Percentiles rank a stretch among this genome's conserved stretches.
These are phyloP conservation scores for Cassiopea andromeda DNA, from an alignment of 30 jellyfish, hydroid and myxozoan species.

Conservation along the genomic window DNA sequence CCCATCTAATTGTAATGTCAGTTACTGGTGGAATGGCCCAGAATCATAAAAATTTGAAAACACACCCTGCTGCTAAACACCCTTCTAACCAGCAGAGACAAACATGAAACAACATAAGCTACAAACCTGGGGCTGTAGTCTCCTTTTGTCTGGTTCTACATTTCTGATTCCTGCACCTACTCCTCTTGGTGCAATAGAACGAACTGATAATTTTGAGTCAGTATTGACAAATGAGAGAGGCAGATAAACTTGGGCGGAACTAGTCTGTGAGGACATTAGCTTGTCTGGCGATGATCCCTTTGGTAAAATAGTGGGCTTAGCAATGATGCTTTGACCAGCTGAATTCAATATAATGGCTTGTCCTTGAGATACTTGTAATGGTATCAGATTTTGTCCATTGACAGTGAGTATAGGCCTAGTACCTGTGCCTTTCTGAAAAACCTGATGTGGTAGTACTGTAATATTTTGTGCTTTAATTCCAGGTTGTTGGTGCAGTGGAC, in stretches of 20 bases:
- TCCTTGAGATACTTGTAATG: constrained; percentile 62
- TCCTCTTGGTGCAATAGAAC: constrained; percentile 75
- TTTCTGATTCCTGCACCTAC: constrained; percentile 1
- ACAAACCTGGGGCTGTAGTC: constrained; percentile 42
- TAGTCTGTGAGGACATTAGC: constrained; percentile 10
- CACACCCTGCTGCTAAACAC: no score
- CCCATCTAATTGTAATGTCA: no score
- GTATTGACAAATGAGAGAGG: constrained; percentile 53
- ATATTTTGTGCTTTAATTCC: constrained; percentile 30
- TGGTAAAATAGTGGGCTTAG: constrained; percentile 40
- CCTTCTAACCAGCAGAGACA: no score
- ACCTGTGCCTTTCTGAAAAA: constrained; percentile 26
- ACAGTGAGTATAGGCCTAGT: constrained; percentile 36
- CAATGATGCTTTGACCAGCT: neutral
- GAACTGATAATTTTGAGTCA: constrained; percentile 40
- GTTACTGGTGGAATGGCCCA: no score
- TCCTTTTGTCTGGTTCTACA: constrained; percentile 31
- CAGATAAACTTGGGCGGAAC: constrained; percentile 32
- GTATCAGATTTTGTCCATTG: constrained; percentile 48
- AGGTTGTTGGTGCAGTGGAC: constrained; percentile 5
- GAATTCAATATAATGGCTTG: constrained; percentile 49
- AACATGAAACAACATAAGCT: neutral
- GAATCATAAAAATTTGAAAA: no score
- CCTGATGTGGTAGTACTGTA: constrained; percentile 34
- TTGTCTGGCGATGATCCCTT: constrained; percentile 74